These are phyloP conservation scores for Nephrotoma appendiculata DNA, from an alignment of 2,888 invertebrate genomes.

Conservation along the genomic window DNA sequence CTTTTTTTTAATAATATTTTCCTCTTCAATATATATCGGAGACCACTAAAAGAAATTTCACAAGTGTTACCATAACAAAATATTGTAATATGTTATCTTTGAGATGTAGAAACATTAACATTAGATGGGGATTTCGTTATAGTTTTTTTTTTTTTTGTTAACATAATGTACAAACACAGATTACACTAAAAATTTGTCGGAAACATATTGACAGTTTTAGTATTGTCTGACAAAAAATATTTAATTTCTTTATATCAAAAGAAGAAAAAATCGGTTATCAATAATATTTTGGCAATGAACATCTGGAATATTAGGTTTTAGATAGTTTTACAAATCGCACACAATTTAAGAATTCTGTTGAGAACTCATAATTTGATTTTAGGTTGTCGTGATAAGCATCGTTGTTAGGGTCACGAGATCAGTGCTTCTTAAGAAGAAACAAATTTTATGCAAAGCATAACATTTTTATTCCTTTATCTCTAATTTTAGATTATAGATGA, in stretches of 20 bases:
- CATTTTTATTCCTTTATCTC: too few species aligned
- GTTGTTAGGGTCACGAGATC: too few species aligned
- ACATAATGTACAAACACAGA: not conserved
- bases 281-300: not conserved
- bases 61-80: not conserved
- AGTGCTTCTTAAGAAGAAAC: too few species aligned
- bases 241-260: not conserved
- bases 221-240: not conserved
- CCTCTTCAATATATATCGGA: not conserved
- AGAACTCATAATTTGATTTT: too few species aligned
- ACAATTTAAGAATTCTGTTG: not conserved
- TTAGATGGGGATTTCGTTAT: not conserved
- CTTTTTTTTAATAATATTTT: not conserved
- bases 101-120: not conserved
- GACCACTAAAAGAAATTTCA: not conserved
- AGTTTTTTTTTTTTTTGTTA: not conserved
- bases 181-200: not conserved
- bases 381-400: too few species aligned
- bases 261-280: not conserved
- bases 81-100: not conserved
- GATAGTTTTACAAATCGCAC: not conserved
- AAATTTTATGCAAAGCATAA: too few species aligned
- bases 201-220: not conserved
- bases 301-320: not conserved
- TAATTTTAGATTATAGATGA: too few species aligned